Percentiles rank a stretch among this genome's conserved stretches.
Evolutionary conservation across 2,113 vertebrate species (phyloP).

Genomic region (Macrotis lagotis): DNA sequence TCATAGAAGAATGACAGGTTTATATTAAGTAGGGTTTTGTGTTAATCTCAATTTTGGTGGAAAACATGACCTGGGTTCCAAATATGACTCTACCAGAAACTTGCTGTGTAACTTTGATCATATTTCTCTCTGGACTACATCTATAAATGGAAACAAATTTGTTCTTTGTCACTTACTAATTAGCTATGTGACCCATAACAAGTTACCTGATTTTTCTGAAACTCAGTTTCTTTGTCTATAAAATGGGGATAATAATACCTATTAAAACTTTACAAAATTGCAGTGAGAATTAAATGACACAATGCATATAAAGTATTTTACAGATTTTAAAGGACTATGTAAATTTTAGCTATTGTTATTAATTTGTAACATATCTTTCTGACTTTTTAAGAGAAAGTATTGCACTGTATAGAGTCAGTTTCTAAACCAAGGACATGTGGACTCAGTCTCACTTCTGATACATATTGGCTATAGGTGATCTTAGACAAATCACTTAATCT

Average conservation of each 20-base stretch:
- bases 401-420: neutral
- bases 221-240: neutral
- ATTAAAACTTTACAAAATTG: neutral
- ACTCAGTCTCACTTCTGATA: neutral
- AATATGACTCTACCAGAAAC: neutral
- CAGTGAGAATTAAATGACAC: neutral
- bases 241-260: neutral
- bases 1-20: neutral
- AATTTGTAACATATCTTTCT: neutral
- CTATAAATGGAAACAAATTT: neutral
- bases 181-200: neutral
- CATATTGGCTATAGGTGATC: neutral
- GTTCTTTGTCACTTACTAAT: neutral
- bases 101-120: neutral
- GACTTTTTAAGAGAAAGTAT: neutral
- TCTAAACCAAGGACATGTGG: neutral
- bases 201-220: neutral
- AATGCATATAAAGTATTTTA: neutral
- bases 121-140: neutral
- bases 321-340: neutral
- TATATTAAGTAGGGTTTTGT: constrained; percentile 4
- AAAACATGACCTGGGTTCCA: constrained; percentile 1
- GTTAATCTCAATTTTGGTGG: neutral
- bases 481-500: neutral
- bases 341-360: neutral